Evolutionary conservation across 1,140 invertebrate species (phyloP), one percentile per base, ranked within the genome.

Genomic region (Chironomus tepperi): DNA sequence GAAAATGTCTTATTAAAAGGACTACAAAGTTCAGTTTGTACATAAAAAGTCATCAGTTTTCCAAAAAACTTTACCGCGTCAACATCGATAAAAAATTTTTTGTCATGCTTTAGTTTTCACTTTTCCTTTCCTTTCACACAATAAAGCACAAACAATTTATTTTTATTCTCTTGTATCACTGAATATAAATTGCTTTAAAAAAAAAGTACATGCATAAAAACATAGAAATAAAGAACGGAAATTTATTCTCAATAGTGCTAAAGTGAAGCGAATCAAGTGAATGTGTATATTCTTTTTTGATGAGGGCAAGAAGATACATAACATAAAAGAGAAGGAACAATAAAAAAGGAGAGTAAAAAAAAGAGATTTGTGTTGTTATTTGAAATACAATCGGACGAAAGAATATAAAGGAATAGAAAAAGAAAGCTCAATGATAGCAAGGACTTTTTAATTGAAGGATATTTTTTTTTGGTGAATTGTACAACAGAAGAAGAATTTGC

Each of bases 391-490:
- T 34, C 24, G 24, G 24, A 34, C 24, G 24, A 34, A 47, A 47
- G 43, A 47, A 47, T 47, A 57, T 12, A 57, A 57, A 47, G 15
- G 43, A 47, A 15, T 10, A 15, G 15, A 47, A 15, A 47, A 47
- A 47, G 15, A 57, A 57, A 57, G 47, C 47, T 57, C 12, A n/a
- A 57, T 57, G 47, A 57, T n/a, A 57, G 47, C 47, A n/a, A 57
- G 47, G 12, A 57, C n/a, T 57, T 57, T 57, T 57, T 57, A 57
- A 57, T 57, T 57, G 47, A 57, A 57, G 47, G 47, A 57, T 57
- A n/a, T n/a, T n/a, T n/a, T n/a, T n/a, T n/a, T 57, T 47, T 15
- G 15, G 43, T 47, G 43, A 10, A 15, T 34, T 47, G 15, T 47
- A 47, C 43, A 5, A 15, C 43, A 34, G n/a, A 57, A n/a, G 47